Percentiles rank a stretch among this genome's conserved stretches.
These are phyloP conservation scores for Sinocyclocheilus grahami DNA, from an alignment of 2,113 vertebrate genomes.

Conservation along the genomic window DNA sequence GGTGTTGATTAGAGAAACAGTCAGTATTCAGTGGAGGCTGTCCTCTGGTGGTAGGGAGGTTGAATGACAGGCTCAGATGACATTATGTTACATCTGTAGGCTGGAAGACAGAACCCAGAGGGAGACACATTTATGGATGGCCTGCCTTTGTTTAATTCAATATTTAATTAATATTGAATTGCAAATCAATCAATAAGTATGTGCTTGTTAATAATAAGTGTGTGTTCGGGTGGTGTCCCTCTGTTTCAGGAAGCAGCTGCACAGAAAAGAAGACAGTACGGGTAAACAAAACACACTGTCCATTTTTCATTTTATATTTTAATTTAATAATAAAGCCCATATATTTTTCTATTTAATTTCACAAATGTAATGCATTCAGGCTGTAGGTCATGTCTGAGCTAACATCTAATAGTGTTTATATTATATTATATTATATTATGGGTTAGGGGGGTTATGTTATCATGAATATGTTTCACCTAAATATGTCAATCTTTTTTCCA, in stretches of 20 bases:
- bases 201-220: neutral
- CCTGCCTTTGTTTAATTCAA: neutral
- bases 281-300: slow-evolving; percentile 37
- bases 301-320: neutral
- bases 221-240: slow-evolving; percentile 29
- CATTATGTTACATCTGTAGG: slow-evolving; percentile 35
- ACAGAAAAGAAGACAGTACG: slow-evolving; percentile 62
- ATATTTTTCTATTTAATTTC: neutral
- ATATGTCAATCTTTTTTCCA: too few species aligned
- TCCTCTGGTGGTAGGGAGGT: neutral
- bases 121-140: slow-evolving; percentile 59
- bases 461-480: too few species aligned
- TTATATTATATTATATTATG: neutral
- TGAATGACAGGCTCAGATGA: neutral
- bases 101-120: slow-evolving; percentile 61
- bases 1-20: neutral
- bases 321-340: neutral
- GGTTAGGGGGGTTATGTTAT: too few species aligned
- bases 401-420: neutral
- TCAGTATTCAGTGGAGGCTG: neutral
- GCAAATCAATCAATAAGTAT: neutral
- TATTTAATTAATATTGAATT: neutral
- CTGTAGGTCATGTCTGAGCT: neutral
- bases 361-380: neutral
- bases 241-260: slow-evolving; percentile 67